Evolutionary conservation across 2,113 vertebrate species (phyloP).

Genomic region (Hassar affinis): DNA sequence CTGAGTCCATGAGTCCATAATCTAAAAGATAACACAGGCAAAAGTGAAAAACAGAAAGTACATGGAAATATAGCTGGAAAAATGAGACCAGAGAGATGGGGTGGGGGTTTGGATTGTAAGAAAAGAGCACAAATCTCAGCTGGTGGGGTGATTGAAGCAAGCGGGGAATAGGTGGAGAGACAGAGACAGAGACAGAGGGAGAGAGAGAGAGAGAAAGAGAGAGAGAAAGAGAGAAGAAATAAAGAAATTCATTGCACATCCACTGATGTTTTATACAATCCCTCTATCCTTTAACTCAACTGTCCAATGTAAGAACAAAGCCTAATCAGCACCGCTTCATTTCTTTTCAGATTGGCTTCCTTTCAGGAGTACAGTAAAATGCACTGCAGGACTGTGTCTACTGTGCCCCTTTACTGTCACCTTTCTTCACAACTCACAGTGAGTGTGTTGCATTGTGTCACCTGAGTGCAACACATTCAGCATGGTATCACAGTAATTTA

Average conservation of each 20-base stretch:
- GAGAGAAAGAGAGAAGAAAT: neutral
- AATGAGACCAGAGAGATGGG: too few relatives aligned
- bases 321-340: conserved; percentile 4
- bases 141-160: too few relatives aligned
- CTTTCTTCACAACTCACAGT: neutral
- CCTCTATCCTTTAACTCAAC: neutral
- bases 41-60: neutral
- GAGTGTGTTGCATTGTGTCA: neutral
- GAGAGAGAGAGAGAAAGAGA: neutral
- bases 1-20: neutral
- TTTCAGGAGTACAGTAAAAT: neutral
- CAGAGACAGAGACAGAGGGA: neutral
- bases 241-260: conserved; percentile 33
- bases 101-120: too few relatives aligned
- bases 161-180: neutral
- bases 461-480: too few relatives aligned
- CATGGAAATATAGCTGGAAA: neutral
- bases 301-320: neutral
- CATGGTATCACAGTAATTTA: neutral
- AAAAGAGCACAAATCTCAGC: too few relatives aligned
- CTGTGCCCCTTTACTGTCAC: neutral
- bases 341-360: conserved; percentile 19
- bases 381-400: neutral
- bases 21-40: neutral
- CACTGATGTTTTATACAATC: conserved; percentile 17